Conservation (phyloP, 2,888 invertebrate genomes). For the Drosophila imparisetae region DNA sequence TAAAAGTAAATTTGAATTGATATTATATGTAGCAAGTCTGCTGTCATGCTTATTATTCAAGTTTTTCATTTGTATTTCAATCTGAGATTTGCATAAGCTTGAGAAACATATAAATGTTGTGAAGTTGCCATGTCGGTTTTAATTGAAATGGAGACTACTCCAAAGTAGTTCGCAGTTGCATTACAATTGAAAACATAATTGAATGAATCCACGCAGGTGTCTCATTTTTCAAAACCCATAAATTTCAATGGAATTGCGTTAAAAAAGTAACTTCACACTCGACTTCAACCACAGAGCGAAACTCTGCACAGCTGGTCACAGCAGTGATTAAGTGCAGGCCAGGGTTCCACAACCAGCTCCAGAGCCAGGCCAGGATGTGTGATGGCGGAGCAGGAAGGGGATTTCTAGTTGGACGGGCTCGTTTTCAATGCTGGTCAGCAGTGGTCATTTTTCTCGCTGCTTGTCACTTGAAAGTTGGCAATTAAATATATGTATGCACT, state of each 20-base stretch:
- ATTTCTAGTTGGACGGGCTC: constrained; percentile 42
- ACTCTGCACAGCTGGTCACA: constrained; percentile 59
- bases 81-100: neutral
- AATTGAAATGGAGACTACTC: neutral
- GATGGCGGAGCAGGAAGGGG: constrained; percentile 48
- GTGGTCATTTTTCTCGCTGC: constrained; percentile 73
- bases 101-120: neutral
- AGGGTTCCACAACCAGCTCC: neutral
- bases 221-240: constrained; percentile 38
- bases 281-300: constrained; percentile 42
- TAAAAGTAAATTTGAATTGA: neutral
- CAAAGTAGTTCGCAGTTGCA: neutral
- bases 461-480: constrained; percentile 79
- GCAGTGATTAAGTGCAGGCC: constrained; percentile 76
- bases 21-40: neutral
- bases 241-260: constrained; percentile 39
- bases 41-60: neutral
- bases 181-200: constrained; percentile 9
- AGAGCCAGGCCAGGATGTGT: constrained; percentile 40
- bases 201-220: constrained; percentile 40
- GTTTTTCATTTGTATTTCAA: neutral
- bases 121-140: neutral
- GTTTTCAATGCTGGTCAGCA: constrained; percentile 41
- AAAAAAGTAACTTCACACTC: constrained; percentile 26
- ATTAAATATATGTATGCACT: constrained; percentile 67